Evolutionary conservation across 2,797 vertebrate species (phyloP), one percentile per base, ranked within the genome.

Genomic region (Chiloscyllium punctatum): DNA sequence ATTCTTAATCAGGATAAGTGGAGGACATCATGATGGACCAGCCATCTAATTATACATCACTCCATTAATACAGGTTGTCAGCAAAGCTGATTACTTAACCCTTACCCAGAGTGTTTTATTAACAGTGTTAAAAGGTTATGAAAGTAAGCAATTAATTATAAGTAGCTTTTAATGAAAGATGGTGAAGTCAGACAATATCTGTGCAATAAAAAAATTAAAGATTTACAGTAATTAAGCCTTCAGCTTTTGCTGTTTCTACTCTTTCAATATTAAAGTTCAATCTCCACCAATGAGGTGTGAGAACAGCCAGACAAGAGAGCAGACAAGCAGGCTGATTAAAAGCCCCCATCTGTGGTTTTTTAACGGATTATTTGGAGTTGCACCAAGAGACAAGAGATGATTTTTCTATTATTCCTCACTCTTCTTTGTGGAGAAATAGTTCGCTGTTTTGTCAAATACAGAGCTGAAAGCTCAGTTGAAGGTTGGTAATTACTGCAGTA

Each of bases 81-180:
- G 90, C 62, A 69, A 92, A 69, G n/a, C n/a, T 69, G 90, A 94
- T 94, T 74, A 94, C 94, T 94, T 94, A 94, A 74, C 48, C 42
- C 72, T 48, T 71, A 71, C 11, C 42, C 15, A 71, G 27, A 2
- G 66, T 37, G 68, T 69, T 71, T 94, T 94, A 94, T 74, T 94
- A 42, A 53, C 33, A 18, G 69, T 74, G 13, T 15, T 74, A 94
- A 94, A 94, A 74, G 94, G 23, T 42, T 51, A 48, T 42, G 69
- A 94, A 72, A 74, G 68, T 69, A 53, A 71, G 69, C 69, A 51
- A 33, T 94, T 71, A 71, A 74, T 94, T 94, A 94, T 33, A 94
- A 33, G 51, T 94, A 9, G 5, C 37, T 72, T 72, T 74, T 74
- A 94, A 72, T 1, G 27, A 74, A 94, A 74, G 68, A 74, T 74